Evolutionary conservation across 2,888 invertebrate species (phyloP).

Genomic region (Muschampia plurimacula): DNA sequence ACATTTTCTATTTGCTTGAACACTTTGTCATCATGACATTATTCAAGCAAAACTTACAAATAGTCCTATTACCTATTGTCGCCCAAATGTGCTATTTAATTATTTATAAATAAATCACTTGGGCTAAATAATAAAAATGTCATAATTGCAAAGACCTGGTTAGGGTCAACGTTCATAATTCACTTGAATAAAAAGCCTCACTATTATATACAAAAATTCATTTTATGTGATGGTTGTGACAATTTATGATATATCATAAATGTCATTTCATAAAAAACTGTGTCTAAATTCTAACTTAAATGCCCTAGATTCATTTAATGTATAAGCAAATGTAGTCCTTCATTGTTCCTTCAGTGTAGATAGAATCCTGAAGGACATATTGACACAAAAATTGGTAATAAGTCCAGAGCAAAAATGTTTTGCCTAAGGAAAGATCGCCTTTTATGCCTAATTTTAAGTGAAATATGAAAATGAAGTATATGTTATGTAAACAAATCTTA

Average conservation of each 20-base stretch:
- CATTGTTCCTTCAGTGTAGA: not conserved
- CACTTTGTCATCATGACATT: slow-evolving; percentile 13
- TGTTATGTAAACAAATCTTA: slow-evolving; percentile 38
- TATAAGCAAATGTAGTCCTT: not conserved
- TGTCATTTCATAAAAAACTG: slow-evolving; percentile 32
- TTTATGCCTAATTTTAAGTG: slow-evolving; percentile 27
- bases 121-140: slow-evolving; percentile 5
- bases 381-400: not conserved
- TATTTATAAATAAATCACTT: not conserved
- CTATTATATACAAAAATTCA: slow-evolving; percentile 60
- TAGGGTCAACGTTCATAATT: slow-evolving; percentile 24
- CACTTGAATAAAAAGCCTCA: slow-evolving; percentile 48
- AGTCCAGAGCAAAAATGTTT: slow-evolving; percentile 17
- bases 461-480: slow-evolving; percentile 25
- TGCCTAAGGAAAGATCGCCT: slow-evolving; percentile 36
- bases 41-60: slow-evolving; percentile 32
- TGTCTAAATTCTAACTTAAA: slow-evolving; percentile 25
- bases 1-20: slow-evolving; percentile 48
- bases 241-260: slow-evolving; percentile 41
- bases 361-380: not conserved
- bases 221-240: slow-evolving; percentile 42
- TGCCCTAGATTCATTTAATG: not conserved
- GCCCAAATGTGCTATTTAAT: not conserved
- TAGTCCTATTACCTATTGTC: slow-evolving; percentile 20
- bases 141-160: slow-evolving; percentile 29